Conservation (phyloP, 1,140 invertebrate genomes). For the Ptiloglossa arizonensis region DNA sequence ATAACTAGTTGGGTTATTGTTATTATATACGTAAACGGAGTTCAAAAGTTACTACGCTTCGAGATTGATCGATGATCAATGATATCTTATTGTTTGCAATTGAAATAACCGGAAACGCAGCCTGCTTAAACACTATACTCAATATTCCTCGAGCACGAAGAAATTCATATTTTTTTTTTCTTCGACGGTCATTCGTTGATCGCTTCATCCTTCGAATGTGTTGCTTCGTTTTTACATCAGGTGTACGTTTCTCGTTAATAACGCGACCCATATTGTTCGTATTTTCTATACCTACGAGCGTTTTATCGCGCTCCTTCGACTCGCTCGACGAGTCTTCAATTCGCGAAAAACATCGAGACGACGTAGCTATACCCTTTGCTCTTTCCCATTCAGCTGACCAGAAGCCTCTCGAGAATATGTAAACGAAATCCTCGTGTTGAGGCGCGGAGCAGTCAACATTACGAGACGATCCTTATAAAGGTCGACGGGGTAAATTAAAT, state of each 20-base stretch:
- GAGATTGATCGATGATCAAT: too few species aligned
- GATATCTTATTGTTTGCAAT: too few species aligned
- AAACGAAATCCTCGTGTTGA: constrained; percentile 5
- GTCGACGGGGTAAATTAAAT: constrained; percentile 46
- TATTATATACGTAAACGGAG: too few species aligned
- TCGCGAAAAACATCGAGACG: constrained; percentile 18
- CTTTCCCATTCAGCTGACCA: constrained; percentile 21
- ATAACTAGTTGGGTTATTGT: background rate
- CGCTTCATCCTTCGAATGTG: too few species aligned
- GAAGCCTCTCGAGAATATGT: constrained; percentile 33
- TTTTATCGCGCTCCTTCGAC: background rate
- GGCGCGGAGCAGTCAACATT: constrained; percentile 30
- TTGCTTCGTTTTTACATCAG: too few species aligned
- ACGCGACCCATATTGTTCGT: background rate
- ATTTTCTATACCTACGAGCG: too few species aligned
- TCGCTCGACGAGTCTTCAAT: constrained; percentile 8
- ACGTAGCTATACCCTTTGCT: constrained; percentile 42
- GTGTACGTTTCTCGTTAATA: background rate
- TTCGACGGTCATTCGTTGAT: too few species aligned
- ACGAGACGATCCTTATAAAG: constrained; percentile 33
- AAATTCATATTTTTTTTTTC: too few species aligned
- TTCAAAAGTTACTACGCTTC: too few species aligned
- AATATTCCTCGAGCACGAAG: too few species aligned
- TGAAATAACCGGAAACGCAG: too few species aligned
- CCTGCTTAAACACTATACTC: too few species aligned